phyloP scores from a whole-genome alignment of 2,113 vertebrate species.

The Suncus etruscus region DNA sequence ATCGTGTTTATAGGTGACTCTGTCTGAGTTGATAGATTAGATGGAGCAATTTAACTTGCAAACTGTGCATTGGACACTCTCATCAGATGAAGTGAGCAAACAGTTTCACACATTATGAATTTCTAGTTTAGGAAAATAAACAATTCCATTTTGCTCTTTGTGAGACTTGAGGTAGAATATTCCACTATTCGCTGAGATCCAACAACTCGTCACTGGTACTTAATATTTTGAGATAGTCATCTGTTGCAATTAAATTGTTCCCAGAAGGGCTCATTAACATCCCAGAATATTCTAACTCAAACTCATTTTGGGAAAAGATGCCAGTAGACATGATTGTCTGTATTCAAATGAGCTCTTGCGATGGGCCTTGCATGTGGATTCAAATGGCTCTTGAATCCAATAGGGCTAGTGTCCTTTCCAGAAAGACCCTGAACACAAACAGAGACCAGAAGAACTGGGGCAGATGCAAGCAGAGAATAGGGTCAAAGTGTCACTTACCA shows the following conservation, averaged over 20 bases:
- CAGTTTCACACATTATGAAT: background rate
- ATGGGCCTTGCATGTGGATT: too few relatives aligned
- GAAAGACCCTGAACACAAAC: background rate
- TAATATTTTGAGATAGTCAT: background rate
- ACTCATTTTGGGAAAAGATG: background rate
- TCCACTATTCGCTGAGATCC: background rate
- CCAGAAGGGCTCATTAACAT: background rate
- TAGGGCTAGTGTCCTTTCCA: too few relatives aligned
- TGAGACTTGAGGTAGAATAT: background rate
- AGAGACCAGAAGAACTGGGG: accelerated
- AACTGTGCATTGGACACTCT: background rate
- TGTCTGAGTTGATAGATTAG: background rate
- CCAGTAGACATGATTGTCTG: background rate
- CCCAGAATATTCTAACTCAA: background rate
- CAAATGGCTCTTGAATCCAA: background rate
- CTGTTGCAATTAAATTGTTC: background rate
- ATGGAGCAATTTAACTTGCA: background rate
- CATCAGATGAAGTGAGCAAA: constrained; percentile 40
- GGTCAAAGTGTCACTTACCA: background rate
- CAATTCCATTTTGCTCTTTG: background rate
- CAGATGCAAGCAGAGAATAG: background rate
- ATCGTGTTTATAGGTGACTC: background rate
- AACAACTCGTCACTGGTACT: constrained; percentile 21
- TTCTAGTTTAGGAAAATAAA: constrained; percentile 39
- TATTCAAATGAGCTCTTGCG: background rate